Conservation (phyloP, 2,113 vertebrate species). For the Chionodraco myersi region DNA sequence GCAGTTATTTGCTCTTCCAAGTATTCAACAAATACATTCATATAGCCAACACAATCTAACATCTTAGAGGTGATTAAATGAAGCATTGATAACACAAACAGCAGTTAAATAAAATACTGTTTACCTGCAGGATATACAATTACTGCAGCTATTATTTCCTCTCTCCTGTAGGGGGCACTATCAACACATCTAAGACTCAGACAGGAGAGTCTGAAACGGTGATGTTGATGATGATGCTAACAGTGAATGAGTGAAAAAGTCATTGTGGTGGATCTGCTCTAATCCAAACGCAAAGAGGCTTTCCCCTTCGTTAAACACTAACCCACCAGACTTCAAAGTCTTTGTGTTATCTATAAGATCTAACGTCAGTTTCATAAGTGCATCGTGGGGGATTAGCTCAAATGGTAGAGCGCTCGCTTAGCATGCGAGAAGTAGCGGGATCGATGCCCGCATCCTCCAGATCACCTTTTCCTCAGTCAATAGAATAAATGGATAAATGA, state of each 20-base stretch:
- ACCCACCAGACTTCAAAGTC: no score
- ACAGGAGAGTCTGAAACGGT: not conserved
- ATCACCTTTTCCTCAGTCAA: not conserved
- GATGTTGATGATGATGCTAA: no score
- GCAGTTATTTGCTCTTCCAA: not conserved
- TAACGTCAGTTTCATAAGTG: no score
- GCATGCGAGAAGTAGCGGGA: constrained; percentile 84
- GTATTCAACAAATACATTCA: not conserved
- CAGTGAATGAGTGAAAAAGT: no score
- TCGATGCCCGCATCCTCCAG: constrained; percentile 73
- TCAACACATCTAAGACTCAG: not conserved
- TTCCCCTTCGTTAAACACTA: no score
- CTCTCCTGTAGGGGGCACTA: not conserved
- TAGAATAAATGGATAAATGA: no score
- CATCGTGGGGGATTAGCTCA: constrained; percentile 83
- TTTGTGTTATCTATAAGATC: no score
- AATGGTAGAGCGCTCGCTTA: constrained; percentile 88
- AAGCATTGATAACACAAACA: not conserved
- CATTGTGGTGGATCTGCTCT: no score
- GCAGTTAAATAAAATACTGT: no score
- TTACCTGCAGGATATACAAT: not conserved
- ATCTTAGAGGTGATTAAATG: not conserved
- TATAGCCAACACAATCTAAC: not conserved
- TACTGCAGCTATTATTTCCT: no score
- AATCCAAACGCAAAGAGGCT: no score